Evolutionary conservation across 1,140 invertebrate species (phyloP), one percentile per base, ranked within the genome.

Genomic region (Tribolium castaneum): DNA sequence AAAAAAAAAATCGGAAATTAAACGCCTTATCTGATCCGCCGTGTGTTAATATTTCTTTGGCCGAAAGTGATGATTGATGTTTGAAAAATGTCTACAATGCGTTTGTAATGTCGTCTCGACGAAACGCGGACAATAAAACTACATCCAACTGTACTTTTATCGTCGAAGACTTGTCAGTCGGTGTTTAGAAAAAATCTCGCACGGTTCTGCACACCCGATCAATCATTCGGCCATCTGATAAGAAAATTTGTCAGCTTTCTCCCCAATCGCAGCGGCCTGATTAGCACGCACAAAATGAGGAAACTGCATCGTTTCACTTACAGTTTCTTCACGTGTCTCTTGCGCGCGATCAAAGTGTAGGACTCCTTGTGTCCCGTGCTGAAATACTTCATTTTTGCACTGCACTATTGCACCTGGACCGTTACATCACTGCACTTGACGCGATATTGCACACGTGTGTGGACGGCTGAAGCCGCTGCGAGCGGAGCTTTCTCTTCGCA

Each of bases 311-410:
- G n/a, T 52, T 73, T 75, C 22, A 85, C 84, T 85, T 81, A 85
- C 88, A 88, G 81, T 85, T 89, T 89, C 80, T 89, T 89, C 87
- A 89, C 88, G 71, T 89, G 87, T 35, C 88, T 83, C 80, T 88
- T 89, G 59, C 88, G 87, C 13, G 88, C 88, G 52, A 89, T 88
- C 78, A 89, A 78, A 50, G 88, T 88, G 82, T 89, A 89, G 66
- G 88, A 89, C 84, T 89, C 88, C 81, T 88, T 86, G 75, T 89
- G 88, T 39, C 85, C 86, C 62, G 82, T 81, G 56, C 86, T 85
- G 77, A 89, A 84, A 81, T 89, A 89, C 84, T 89, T 89, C 88
- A 89, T 89, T 82, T 86, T 88, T 77, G 14, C 16, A 19, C 16
- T 19, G 12, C 70, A 72, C 9, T 19, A 19, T 72, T 72, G 76